Percentiles rank a stretch among this genome's conserved stretches.
Conservation (phyloP, 2,113 vertebrate species). For the Lepus timidus region DNA sequence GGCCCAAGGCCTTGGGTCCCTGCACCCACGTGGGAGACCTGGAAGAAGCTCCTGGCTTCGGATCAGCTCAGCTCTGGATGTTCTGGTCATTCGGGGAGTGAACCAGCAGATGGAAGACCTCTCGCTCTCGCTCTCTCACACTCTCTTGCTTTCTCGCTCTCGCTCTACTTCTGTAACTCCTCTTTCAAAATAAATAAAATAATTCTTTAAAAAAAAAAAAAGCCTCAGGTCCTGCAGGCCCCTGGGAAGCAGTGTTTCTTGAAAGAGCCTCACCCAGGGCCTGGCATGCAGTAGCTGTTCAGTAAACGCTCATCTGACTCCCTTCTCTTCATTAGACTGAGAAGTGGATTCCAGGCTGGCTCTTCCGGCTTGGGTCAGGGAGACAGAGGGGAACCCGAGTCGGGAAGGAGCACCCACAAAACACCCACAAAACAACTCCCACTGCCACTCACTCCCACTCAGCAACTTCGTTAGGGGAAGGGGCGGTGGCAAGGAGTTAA, state of each 20-base stretch:
- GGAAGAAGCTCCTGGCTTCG: no score
- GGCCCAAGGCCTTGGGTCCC: no score
- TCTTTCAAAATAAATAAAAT: no score
- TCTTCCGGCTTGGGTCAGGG: background rate
- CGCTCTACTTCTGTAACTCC: no score
- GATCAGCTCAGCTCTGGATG: no score
- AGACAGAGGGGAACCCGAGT: conserved; percentile 29
- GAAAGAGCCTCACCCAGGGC: background rate
- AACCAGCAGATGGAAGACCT: no score
- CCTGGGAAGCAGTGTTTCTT: background rate
- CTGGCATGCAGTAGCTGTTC: conserved; percentile 65
- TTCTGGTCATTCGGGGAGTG: no score
- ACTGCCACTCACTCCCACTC: conserved; percentile 37
- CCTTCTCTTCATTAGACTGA: background rate
- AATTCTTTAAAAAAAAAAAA: no score
- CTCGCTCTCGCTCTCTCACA: no score
- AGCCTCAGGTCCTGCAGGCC: background rate
- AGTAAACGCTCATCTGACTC: conserved; percentile 34
- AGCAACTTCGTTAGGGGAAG: conserved; percentile 73
- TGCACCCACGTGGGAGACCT: no score
- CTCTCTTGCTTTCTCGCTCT: no score
- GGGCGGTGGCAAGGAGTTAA: conserved; percentile 89
- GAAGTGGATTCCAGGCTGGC: background rate
- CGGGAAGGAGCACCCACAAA: conserved; percentile 16
- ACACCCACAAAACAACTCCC: background rate